Evolutionary conservation across 1,140 invertebrate genomes (phyloP).

Genomic region (Helicorthomorpha holstii): DNA sequence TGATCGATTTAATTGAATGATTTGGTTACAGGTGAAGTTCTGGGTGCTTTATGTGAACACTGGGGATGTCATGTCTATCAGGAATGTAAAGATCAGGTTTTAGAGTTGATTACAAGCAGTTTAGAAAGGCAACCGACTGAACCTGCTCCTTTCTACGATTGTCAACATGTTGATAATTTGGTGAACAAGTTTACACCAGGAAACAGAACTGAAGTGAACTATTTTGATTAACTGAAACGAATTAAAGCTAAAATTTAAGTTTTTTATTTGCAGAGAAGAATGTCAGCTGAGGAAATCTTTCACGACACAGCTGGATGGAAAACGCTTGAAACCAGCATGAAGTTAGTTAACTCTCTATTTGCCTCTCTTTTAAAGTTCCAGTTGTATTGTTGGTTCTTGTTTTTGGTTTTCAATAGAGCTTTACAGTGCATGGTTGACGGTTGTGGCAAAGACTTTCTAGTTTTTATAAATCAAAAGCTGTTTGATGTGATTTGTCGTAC

Average conservation of each 20-base stretch:
- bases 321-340: conserved; percentile 37
- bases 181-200: conserved; percentile 19
- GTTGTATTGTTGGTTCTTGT: neutral
- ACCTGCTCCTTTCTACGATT: conserved; percentile 16
- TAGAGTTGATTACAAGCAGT: conserved; percentile 26
- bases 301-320: conserved; percentile 39
- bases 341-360: conserved; percentile 23
- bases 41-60: conserved; percentile 26
- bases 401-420: conserved; percentile 17
- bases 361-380: neutral
- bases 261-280: conserved; percentile 3
- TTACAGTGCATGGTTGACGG: conserved; percentile 33
- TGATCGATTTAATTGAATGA: conserved; percentile 4
- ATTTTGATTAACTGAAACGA: too few species aligned
- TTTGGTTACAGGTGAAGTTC: conserved; percentile 24
- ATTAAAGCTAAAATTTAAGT: too few species aligned
- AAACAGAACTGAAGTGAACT: too few species aligned
- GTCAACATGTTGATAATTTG: conserved; percentile 18
- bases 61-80: conserved; percentile 25
- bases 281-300: conserved; percentile 27
- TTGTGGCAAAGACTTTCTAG: conserved; percentile 28
- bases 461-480: conserved; percentile 29
- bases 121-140: conserved; percentile 24
- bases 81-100: conserved; percentile 20
- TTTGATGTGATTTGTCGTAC: conserved; percentile 31